Evolutionary conservation across 2,797 vertebrate genomes (phyloP), one percentile per base, ranked within the genome.

Genomic region (Myotis myotis): DNA sequence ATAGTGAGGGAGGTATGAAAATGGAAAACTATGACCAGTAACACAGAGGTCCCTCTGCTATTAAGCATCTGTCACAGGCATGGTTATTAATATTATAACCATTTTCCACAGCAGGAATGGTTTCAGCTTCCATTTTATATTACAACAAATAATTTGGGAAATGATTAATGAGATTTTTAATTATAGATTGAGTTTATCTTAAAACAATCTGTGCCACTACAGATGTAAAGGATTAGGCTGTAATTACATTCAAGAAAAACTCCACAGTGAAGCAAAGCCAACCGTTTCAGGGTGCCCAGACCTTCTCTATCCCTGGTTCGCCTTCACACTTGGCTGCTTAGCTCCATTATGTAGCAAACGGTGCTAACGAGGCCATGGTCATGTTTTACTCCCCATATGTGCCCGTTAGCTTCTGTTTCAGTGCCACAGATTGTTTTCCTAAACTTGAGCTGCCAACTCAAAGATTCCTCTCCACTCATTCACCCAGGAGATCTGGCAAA

Each of bases 161-260:
- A 80, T 96, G 95, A 97, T 96, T 97, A 97, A 96, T 95, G 94
- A 94, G 95, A 84, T 89, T 95, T 95, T 95, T 91, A 97, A 97
- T 96, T 97, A 91, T 84, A 93, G 79, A 90, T 38, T 93, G 94
- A 96, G 85, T 94, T 96, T 96, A 79, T 93, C 49, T 88, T 96
- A 93, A 96, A 96, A 86, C 91, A 96, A 71, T 93, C 90, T 96
- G 94, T 87, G 79, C 53, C 90, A 94, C 57, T 84, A 79, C 75
- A 96, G 93, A 92, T 96, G 95, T 83, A 92, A 93, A 93, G 57
- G 22, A 94, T 94, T 78, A 83, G 57, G 8, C 36, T 90, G 95
- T 96, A 97, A 96, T 96, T 96, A 94, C 12, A 93, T 20, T 30
- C 53, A 89, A 86, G 47, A 80, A 85, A 95, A 92, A 55, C 38